phyloP scores from a whole-genome alignment of 2,888 invertebrate species.

The Platynereis dumerilii region DNA sequence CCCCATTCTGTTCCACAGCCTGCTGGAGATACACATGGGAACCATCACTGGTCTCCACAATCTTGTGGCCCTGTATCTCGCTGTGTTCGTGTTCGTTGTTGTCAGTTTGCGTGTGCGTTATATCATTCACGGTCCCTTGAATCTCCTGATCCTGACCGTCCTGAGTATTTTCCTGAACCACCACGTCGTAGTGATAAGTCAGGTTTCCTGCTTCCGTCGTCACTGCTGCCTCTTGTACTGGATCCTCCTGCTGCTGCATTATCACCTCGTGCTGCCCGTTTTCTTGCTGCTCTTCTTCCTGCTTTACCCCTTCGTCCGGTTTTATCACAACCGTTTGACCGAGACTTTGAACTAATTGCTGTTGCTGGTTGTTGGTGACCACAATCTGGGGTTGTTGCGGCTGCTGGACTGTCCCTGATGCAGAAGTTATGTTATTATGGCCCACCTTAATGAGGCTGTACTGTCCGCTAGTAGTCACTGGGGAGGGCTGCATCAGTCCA shows the following conservation, averaged over 20 bases:
- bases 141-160: not conserved
- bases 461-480: too few species aligned
- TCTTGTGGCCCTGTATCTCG: not conserved
- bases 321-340: too few species aligned
- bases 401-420: too few species aligned
- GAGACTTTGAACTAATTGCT: too few species aligned
- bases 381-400: too few species aligned
- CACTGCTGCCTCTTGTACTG: not conserved
- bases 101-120: not conserved
- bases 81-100: not conserved
- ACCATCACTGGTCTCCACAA: not conserved
- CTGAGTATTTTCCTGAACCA: too few species aligned
- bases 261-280: not conserved
- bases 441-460: too few species aligned
- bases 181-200: too few species aligned
- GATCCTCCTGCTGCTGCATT: not conserved
- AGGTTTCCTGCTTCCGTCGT: not conserved
- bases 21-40: slow-evolving; percentile 1
- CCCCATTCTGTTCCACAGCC: slow-evolving; percentile 1
- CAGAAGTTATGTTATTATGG: too few species aligned
- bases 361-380: too few species aligned
- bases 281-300: not conserved
- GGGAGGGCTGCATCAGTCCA: too few species aligned
- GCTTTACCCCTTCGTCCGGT: not conserved
- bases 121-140: not conserved